Evolutionary conservation across 2,797 vertebrate genomes (phyloP), one percentile per base, ranked within the genome.

Genomic region (Trachurus trachurus): DNA sequence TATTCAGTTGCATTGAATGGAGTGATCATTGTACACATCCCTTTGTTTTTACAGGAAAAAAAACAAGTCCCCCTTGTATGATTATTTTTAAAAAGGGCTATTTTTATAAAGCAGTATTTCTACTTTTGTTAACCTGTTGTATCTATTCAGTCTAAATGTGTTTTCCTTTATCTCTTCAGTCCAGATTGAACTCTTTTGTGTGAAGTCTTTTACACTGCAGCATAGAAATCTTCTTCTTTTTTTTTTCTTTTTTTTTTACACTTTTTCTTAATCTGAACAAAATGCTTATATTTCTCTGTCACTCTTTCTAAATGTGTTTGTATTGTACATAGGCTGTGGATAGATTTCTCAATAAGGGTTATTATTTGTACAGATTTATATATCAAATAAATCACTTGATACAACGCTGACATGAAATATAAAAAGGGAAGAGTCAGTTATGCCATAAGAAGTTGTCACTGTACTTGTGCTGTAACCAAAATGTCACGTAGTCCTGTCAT

Each of bases 51-150:
- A 80, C 45, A 57, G 15, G 31, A 34, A 34, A 34, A 34, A 34
- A 68, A 37, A 49, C 9, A 17, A 8, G 59, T 72, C 70, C 15
- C 62, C 62, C 34, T 57, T 84, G 60, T 90, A 89, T 59, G 83
- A 65, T 69, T 85, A 47, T 86, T 74, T 74, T 80, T 73, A 66
- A 16, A 87, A 80, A 87, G 66, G 71, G 59, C 66, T 89, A 71
- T 91, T 88, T 93, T 92, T 89, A 76, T 88, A 90, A 69, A 57
- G 75, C 87, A 89, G 74, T 85, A 78, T 87, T 86, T 89, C 70
- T 53, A 77, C 50, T 50, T 86, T 66, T 86, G 68, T 62, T 80
- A 64, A 74, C 76, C 73, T 86, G 71, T 84, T 92, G 87, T 91
- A 89, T 50, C 90, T 83, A 79, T 83, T 87, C 17, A 80, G 6